phyloP scores from a whole-genome alignment of 1,140 invertebrate species.

The Stegodyphus mimosarum region DNA sequence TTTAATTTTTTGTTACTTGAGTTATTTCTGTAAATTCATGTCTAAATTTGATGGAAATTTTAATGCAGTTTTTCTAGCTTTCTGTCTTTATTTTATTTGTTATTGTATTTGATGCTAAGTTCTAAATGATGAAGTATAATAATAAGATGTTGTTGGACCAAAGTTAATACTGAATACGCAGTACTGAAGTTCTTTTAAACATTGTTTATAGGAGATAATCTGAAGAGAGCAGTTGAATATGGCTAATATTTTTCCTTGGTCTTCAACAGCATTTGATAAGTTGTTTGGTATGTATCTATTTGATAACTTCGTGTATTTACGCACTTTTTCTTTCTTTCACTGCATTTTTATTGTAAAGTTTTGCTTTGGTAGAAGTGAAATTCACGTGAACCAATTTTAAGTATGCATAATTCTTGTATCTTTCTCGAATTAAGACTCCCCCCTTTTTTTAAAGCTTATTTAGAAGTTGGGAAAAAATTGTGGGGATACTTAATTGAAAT shows the following conservation, averaged over 20 bases:
- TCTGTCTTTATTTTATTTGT: no score
- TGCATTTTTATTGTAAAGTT: not conserved
- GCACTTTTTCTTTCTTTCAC: not conserved
- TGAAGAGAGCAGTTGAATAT: not conserved
- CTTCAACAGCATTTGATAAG: constrained; percentile 34
- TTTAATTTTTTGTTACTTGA: no score
- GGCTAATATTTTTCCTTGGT: constrained; percentile 23
- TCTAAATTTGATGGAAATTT: no score
- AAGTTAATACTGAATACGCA: no score
- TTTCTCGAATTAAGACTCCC: not conserved
- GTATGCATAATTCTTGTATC: not conserved
- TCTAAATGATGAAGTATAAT: no score
- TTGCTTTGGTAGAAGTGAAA: not conserved
- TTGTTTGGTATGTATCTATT: constrained; percentile 41
- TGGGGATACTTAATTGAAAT: not conserved
- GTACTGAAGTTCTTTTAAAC: no score
- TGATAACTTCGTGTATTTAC: not conserved
- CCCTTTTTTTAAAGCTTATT: not conserved
- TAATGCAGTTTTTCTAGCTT: no score
- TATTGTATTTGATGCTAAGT: no score
- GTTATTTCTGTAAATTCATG: no score
- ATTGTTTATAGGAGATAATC: no score
- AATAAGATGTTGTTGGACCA: no score
- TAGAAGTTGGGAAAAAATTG: not conserved
- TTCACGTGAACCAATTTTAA: not conserved